phyloP scores from a whole-genome alignment of 1,140 invertebrate genomes.

The Spodoptera frugiperda region DNA sequence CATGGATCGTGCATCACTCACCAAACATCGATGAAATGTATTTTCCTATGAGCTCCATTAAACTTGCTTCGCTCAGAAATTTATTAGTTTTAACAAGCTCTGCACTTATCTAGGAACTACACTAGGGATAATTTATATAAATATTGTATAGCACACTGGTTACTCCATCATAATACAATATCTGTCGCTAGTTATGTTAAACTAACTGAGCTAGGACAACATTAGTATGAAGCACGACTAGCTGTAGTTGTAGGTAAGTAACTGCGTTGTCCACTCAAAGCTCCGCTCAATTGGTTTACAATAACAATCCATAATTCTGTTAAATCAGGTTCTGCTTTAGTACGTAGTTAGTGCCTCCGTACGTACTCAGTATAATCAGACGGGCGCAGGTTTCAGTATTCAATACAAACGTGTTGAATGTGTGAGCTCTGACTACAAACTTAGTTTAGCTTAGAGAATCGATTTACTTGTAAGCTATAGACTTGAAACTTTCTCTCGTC shows the following conservation, averaged over 20 bases:
- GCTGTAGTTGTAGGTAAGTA: too few relatives aligned
- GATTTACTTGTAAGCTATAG: conserved; percentile 15
- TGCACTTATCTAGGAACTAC: too few relatives aligned
- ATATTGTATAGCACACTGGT: too few relatives aligned
- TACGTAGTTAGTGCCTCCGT: not conserved
- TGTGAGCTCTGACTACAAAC: conserved; percentile 6
- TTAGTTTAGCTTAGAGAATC: conserved; percentile 12
- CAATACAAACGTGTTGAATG: conserved; percentile 14
- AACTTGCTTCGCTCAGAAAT: not conserved
- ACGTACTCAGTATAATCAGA: conserved; percentile 10
- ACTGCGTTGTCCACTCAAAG: too few relatives aligned
- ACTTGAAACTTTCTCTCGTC: not conserved
- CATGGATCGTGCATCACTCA: conserved; percentile 2
- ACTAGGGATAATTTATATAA: too few relatives aligned
- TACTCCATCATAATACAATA: too few relatives aligned
- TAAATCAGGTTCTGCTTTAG: too few relatives aligned
- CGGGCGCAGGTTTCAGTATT: not conserved
- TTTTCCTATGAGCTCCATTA: not conserved
- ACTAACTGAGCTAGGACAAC: too few relatives aligned
- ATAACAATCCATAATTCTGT: too few relatives aligned
- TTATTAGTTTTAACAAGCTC: not conserved
- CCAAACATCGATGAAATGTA: not conserved
- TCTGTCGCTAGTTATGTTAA: too few relatives aligned
- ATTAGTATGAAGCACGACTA: too few relatives aligned
- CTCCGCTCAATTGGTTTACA: too few relatives aligned